Evolutionary conservation across 2,113 vertebrate genomes (phyloP).

Genomic region (Athene cunicularia): DNA sequence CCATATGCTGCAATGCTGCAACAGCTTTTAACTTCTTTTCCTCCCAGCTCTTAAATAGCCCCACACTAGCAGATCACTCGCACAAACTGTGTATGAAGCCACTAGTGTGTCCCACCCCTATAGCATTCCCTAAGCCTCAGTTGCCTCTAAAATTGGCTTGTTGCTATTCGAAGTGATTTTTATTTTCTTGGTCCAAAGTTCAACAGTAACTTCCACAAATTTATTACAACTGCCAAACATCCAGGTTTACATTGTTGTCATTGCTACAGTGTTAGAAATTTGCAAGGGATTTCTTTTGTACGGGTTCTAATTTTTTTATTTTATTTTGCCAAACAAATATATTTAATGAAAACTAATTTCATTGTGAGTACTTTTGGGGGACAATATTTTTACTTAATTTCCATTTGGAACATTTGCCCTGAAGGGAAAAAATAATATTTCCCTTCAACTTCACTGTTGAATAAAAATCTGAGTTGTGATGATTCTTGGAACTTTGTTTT

Average conservation of each 20-base stretch:
- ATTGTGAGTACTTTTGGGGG: slow-evolving; percentile 70
- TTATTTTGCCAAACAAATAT: slow-evolving; percentile 80
- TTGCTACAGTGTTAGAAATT: slow-evolving; percentile 68
- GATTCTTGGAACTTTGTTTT: slow-evolving; percentile 59
- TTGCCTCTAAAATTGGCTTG: slow-evolving; percentile 46
- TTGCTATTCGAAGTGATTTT: slow-evolving; percentile 14
- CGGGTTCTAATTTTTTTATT: slow-evolving; percentile 75
- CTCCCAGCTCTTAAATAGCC: slow-evolving; percentile 10
- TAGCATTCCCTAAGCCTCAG: slow-evolving; percentile 46
- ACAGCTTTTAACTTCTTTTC: slow-evolving; percentile 40
- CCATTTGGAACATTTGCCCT: slow-evolving; percentile 67
- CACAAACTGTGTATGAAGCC: slow-evolving; percentile 64
- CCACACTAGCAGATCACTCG: slow-evolving; percentile 26
- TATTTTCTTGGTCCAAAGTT: slow-evolving; percentile 42
- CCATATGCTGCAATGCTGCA: slow-evolving; percentile 40
- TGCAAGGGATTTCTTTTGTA: slow-evolving; percentile 74
- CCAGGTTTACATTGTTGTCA: slow-evolving; percentile 65
- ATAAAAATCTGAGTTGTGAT: slow-evolving; percentile 77
- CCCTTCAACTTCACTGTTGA: slow-evolving; percentile 75
- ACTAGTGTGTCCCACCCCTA: slow-evolving; percentile 34
- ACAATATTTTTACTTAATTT: slow-evolving; percentile 77
- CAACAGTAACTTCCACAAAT: slow-evolving; percentile 30
- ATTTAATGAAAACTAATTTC: slow-evolving; percentile 81
- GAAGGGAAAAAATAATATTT: slow-evolving; percentile 44
- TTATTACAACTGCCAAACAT: slow-evolving; percentile 55